Conservation (phyloP, 1,140 invertebrate genomes). For the Meloidogyne floridensis region DNA sequence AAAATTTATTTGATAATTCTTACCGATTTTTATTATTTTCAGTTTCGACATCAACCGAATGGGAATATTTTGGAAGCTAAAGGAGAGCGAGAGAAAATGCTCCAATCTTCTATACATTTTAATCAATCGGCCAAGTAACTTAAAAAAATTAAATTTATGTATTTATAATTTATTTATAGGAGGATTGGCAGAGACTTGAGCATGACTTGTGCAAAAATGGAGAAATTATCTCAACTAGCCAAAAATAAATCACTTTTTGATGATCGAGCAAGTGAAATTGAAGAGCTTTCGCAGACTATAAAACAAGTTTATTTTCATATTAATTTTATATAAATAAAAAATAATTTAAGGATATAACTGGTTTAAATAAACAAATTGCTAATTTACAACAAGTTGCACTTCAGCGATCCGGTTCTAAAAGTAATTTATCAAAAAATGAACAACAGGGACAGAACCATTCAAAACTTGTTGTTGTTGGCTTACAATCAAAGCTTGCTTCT, state of each 20-base stretch:
- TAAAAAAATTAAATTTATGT: constrained; percentile 23
- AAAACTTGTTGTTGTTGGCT: constrained; percentile 86
- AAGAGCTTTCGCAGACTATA: constrained; percentile 94
- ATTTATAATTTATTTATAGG: constrained; percentile 69
- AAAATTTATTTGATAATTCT: no score
- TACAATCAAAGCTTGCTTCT: constrained; percentile 90
- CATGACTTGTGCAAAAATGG: constrained; percentile 91
- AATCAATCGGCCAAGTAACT: constrained; percentile 82
- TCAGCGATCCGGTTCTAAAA: constrained; percentile 17
- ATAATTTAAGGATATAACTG: constrained; percentile 76
- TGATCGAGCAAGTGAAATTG: constrained; percentile 84
- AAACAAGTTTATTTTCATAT: constrained; percentile 73
- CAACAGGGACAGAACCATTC: constrained; percentile 66
- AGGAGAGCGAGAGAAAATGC: constrained; percentile 57
- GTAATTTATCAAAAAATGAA: constrained; percentile 14
- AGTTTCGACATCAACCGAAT: constrained; percentile 33
- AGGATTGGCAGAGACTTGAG: constrained; percentile 91
- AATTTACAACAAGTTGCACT: constrained; percentile 63
- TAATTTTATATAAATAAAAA: neutral
- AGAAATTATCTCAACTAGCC: constrained; percentile 94
- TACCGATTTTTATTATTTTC: constrained; percentile 13
- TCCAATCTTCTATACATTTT: constrained; percentile 87
- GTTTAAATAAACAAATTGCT: constrained; percentile 93
- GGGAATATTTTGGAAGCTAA: constrained; percentile 31
- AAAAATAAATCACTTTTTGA: constrained; percentile 96